These are phyloP conservation scores for Alces alces DNA, from an alignment of 2,113 vertebrate species.

Conservation along the genomic window DNA sequence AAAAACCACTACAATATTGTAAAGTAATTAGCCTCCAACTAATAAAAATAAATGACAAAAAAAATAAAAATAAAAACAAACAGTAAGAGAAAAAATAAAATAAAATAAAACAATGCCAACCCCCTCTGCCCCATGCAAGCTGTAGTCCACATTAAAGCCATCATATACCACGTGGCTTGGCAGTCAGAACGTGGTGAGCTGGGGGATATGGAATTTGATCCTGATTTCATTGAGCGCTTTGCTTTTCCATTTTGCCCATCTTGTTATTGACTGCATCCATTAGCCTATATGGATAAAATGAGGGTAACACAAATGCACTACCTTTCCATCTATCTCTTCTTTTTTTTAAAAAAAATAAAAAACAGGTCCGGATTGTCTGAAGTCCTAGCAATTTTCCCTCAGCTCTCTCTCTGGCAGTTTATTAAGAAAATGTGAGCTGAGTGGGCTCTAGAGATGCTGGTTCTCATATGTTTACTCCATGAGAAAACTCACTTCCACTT, in stretches of 20 bases:
- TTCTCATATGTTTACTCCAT: background rate
- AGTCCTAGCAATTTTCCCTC: background rate
- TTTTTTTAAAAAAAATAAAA: background rate
- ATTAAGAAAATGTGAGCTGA: background rate
- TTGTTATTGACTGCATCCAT: background rate
- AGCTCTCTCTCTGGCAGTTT: background rate
- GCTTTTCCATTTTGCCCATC: background rate
- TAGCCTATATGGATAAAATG: background rate
- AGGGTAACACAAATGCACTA: rapidly evolving
- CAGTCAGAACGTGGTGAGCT: background rate
- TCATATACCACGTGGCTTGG: background rate
- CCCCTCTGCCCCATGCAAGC: background rate
- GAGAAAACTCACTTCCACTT: background rate
- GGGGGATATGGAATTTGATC: background rate
- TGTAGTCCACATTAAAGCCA: background rate
- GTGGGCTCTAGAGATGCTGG: background rate
- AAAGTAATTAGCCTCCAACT: no score
- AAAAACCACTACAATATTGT: no score
- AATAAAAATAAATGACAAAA: no score
- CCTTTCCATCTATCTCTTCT: background rate
- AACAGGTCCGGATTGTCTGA: background rate
- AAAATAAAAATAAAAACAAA: no score
- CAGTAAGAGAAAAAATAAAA: no score
- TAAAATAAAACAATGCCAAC: background rate
- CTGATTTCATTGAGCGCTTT: background rate